These are phyloP conservation scores for Ptychodera flava DNA, from an alignment of 35 echinoderm and acorn worm species.

Conservation along the genomic window DNA sequence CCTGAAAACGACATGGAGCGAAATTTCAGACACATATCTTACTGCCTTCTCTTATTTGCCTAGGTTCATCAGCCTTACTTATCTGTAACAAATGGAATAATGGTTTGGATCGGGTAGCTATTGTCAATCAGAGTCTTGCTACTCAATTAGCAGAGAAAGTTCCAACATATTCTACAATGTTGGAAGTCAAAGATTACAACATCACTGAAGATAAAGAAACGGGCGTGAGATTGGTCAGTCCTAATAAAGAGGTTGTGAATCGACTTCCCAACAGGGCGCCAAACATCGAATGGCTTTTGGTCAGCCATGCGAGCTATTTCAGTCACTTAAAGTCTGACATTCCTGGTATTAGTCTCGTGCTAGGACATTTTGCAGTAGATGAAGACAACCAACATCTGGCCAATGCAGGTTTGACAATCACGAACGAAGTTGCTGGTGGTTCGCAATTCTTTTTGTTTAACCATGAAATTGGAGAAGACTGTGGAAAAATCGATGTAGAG, in stretches of 20 bases:
- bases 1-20: too few species aligned
- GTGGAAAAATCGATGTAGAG: neutral
- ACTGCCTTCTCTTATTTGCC: too few species aligned
- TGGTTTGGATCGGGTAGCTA: neutral
- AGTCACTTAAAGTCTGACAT: neutral
- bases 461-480: neutral
- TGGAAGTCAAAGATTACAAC: neutral
- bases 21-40: too few species aligned
- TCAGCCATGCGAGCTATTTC: neutral
- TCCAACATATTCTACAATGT: neutral
- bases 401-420: neutral
- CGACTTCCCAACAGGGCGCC: neutral
- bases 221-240: neutral
- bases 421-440: neutral
- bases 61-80: too few species aligned
- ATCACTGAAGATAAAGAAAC: neutral
- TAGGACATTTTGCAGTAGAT: neutral
- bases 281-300: neutral
- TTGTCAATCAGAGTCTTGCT: neutral
- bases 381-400: neutral
- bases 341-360: neutral
- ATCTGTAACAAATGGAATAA: neutral
- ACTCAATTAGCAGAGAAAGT: neutral
- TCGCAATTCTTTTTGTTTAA: neutral
- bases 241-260: neutral